Evolutionary conservation across 2,797 vertebrate species (phyloP).

Genomic region (Cyclura pinguis): DNA sequence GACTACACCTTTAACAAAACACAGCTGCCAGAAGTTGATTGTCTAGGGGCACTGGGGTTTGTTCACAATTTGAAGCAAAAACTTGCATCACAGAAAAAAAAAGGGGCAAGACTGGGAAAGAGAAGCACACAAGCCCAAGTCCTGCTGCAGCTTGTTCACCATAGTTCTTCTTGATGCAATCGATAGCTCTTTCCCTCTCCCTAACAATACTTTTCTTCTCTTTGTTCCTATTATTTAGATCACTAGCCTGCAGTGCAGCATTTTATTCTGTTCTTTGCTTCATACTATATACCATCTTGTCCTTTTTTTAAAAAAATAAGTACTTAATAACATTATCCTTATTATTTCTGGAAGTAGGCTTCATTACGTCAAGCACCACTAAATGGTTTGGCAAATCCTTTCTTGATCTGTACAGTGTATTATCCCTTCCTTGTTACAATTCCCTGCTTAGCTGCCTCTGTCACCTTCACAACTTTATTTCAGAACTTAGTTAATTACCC

Average conservation of each 20-base stretch:
- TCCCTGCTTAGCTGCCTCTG: constrained; percentile 62
- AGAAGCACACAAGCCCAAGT: neutral
- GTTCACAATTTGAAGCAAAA: neutral
- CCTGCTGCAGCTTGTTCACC: neutral
- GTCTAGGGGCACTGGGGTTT: neutral
- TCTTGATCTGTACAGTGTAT: constrained; percentile 36
- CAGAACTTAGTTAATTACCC: constrained; percentile 77
- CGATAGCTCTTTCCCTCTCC: neutral
- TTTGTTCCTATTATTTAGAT: neutral
- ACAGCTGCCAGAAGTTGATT: too few species aligned
- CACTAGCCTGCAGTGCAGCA: neutral
- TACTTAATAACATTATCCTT: neutral
- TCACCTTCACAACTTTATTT: constrained; percentile 78
- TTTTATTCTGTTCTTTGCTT: neutral
- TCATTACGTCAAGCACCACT: constrained; percentile 44
- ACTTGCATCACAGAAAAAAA: neutral
- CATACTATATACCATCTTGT: neutral
- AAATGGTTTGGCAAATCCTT: constrained; percentile 42
- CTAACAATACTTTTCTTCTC: neutral
- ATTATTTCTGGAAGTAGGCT: neutral
- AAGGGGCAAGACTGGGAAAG: neutral
- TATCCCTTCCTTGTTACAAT: constrained; percentile 51
- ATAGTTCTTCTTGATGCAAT: neutral
- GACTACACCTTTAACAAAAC: too few species aligned
- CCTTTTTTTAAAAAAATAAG: neutral